Conservation (phyloP, 1,140 invertebrate species). For the Drosophila sulfurigaster region DNA sequence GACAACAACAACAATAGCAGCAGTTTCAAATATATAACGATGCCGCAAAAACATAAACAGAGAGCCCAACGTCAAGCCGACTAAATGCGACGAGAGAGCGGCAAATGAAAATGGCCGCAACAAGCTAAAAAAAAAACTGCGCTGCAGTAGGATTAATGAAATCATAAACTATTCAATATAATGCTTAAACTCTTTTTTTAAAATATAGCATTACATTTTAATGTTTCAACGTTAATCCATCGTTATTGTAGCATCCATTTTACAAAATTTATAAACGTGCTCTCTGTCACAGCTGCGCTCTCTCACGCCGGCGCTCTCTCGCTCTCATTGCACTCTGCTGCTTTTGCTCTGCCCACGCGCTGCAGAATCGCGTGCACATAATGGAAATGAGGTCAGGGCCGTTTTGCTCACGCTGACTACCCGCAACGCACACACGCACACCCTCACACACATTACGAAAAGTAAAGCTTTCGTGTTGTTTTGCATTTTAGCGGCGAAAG, state of each 20-base stretch:
- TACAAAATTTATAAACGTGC: background rate
- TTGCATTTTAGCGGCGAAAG: constrained; percentile 40
- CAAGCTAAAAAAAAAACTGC: background rate
- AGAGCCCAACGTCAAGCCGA: constrained; percentile 62
- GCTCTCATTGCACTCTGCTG: constrained; percentile 29
- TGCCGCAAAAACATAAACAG: constrained; percentile 82
- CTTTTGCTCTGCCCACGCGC: constrained; percentile 67
- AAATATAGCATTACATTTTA: background rate
- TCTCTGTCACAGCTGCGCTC: constrained; percentile 31
- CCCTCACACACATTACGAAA: background rate
- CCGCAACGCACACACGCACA: constrained; percentile 17
- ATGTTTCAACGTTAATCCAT: background rate
- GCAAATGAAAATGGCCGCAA: constrained; percentile 18
- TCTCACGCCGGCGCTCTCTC: constrained; percentile 65
- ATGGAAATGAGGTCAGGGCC: constrained; percentile 82
- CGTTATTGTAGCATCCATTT: background rate
- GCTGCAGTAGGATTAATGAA: background rate
- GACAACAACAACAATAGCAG: constrained; percentile 45
- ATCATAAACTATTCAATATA: background rate
- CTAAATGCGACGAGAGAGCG: constrained; percentile 43
- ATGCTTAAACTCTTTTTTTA: background rate
- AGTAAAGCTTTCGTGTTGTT: constrained; percentile 49
- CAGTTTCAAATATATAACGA: constrained; percentile 46
- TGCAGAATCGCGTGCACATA: constrained; percentile 76
- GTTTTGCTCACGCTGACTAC: constrained; percentile 74